These are phyloP conservation scores for Electrophaes corylata DNA, from an alignment of 2,888 invertebrate species.

Conservation along the genomic window DNA sequence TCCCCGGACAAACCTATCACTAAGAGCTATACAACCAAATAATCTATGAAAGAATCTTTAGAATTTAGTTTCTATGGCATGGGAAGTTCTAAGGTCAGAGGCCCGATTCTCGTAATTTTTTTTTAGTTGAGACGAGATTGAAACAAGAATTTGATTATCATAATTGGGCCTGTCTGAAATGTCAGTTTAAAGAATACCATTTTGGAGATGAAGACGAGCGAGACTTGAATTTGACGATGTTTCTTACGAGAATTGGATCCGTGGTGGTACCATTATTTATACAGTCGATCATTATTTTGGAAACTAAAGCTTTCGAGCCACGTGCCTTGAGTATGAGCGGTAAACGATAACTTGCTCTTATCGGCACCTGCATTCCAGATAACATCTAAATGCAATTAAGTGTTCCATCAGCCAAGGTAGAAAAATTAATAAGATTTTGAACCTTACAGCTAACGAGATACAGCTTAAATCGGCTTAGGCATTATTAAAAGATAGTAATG, in stretches of 20 bases:
- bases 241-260: neutral
- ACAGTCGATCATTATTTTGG: neutral
- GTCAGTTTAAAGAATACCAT: no score
- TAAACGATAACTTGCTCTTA: constrained; percentile 29
- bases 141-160: no score
- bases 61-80: no score
- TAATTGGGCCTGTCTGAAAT: no score
- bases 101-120: no score
- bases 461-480: neutral
- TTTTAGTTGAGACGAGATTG: no score
- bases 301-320: constrained; percentile 14
- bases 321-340: constrained; percentile 27
- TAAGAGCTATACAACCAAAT: no score
- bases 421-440: constrained; percentile 2
- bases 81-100: no score
- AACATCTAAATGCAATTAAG: constrained; percentile 22
- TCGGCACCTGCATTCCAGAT: constrained; percentile 31
- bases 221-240: no score
- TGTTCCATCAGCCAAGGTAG: neutral
- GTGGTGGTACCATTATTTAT: neutral
- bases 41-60: no score
- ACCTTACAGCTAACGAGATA: constrained; percentile 8
- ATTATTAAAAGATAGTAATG: constrained; percentile 2
- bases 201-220: no score
- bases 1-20: no score